Conservation (phyloP, 2,113 vertebrate species). For the Rhinolophus ferrumequinum region DNA sequence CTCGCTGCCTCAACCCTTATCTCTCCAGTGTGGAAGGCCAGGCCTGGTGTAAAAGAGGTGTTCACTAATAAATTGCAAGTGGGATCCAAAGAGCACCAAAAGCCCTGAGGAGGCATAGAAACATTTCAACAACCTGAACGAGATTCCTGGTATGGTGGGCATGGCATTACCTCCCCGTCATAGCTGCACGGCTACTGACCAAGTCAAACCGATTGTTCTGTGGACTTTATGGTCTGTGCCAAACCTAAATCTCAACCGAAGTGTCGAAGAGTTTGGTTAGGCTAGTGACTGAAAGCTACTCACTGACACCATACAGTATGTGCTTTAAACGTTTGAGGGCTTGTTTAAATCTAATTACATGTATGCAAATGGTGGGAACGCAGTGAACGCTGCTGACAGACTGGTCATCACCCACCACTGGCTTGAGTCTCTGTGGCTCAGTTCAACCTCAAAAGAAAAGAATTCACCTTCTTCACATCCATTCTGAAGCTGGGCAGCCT, state of each 20-base stretch:
- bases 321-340: slow-evolving; percentile 13
- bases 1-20: not conserved
- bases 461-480: not conserved
- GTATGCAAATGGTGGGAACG: not conserved
- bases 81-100: not conserved
- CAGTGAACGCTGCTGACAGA: slow-evolving; percentile 47
- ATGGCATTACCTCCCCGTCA: not conserved
- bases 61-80: not conserved
- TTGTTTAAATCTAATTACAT: slow-evolving; percentile 52
- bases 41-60: not conserved
- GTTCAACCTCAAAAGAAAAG: slow-evolving; percentile 53
- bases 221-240: not conserved
- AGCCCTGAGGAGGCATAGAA: not conserved
- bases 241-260: not conserved
- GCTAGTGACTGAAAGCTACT: not conserved
- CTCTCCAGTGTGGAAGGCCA: not conserved
- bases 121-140: not conserved
- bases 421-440: slow-evolving; percentile 19
- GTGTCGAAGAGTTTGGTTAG: not conserved
- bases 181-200: not conserved
- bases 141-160: not conserved
- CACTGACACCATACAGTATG: slow-evolving; percentile 26
- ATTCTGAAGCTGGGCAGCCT: not conserved
- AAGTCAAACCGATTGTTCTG: not conserved
- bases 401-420: not conserved